These are phyloP conservation scores for Periphyllus acericola DNA, from an alignment of 2,888 invertebrate species.

Conservation along the genomic window DNA sequence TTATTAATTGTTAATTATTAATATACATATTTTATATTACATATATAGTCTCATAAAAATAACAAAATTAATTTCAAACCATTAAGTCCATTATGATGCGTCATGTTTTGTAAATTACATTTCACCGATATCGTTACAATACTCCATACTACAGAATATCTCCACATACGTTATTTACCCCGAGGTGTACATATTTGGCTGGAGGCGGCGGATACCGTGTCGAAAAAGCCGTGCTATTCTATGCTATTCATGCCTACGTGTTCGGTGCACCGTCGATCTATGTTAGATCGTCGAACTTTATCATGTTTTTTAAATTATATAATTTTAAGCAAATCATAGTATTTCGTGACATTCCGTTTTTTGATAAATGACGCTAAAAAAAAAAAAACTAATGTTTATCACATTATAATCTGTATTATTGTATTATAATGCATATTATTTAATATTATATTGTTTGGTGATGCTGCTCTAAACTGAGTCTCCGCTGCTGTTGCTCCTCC, in stretches of 20 bases:
- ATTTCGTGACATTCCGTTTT: background rate
- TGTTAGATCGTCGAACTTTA: too few species aligned
- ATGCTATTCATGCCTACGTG: background rate
- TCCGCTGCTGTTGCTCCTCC: constrained; percentile 57
- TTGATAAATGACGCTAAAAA: background rate
- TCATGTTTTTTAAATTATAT: background rate
- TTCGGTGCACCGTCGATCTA: background rate
- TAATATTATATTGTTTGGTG: constrained; percentile 29
- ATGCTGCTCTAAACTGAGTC: constrained; percentile 62
- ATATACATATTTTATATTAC: background rate
- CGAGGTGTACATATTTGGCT: background rate
- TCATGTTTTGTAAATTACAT: background rate
- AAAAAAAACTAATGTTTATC: background rate
- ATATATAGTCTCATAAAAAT: background rate
- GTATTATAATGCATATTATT: background rate
- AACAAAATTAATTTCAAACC: background rate
- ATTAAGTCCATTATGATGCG: background rate
- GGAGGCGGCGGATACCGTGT: background rate
- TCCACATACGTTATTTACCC: background rate
- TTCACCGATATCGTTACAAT: background rate
- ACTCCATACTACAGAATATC: background rate
- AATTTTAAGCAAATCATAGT: background rate
- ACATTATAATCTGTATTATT: background rate
- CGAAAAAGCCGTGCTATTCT: background rate
- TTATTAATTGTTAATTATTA: background rate